Base-by-base conservation (phyloP, 2,888 invertebrate species). In the Erynnis tages region DNA sequence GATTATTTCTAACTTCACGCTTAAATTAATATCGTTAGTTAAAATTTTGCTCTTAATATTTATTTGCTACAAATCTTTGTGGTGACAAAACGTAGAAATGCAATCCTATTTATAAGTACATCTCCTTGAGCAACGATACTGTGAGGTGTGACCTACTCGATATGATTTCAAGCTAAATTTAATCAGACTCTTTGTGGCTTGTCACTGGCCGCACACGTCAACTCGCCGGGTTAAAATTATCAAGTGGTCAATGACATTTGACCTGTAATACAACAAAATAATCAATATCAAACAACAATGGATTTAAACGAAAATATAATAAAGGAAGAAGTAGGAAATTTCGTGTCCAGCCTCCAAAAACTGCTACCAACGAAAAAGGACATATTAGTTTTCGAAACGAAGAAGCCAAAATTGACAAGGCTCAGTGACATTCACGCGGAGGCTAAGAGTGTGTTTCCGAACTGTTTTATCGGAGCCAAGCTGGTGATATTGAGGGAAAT, bases 191-290 rank as follows among this genome's bases (percentile, higher is more conserved):
- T 68, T 75, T 83, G 75, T 75, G 70, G 63, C 61, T 65, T 62
- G 66, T 63, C 62, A 73, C 82, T 82, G 83, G 83, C 83, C 78
- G 76, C 71, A 69, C 63, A 58, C 67, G 62, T 60, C 60, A 63
- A 69, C 67, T 62, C 63, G 61, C 62, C 67, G 64, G 67, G 62
- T 76, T 81, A 75, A 81, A 83, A 83, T 82, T 80, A 82, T 67
- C 67, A 79, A 74, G 80, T 72, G 79, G 73, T 76, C 82, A 76
- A 76, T 84, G 88, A 86, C 88, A 74, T 74, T 67, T 63, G 70
- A 73, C 78, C 76, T 74, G 80, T 72, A 67, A 78, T 57, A 59
- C 63, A 71, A 71, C 60, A 73, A 50, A 43, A 40, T 40, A 53
- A 35, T 10, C 5, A 53, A 30, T 30, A 52, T 61, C 66, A 65